Base-by-base conservation (phyloP, 2,797 vertebrate genomes). In the Phataginus tetradactyla region DNA sequence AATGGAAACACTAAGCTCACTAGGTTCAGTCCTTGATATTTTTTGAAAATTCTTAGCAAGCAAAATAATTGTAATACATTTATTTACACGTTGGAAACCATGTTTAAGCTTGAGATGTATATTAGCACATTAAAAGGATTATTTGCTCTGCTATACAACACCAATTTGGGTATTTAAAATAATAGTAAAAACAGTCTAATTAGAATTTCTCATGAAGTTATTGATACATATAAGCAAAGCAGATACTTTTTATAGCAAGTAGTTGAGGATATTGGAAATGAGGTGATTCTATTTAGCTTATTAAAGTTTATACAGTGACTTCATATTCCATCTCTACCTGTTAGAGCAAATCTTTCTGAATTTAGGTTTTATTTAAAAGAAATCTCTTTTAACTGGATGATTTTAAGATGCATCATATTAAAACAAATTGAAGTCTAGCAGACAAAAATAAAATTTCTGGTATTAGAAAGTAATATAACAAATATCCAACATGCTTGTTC, bases 1-100 rank as follows among this genome's bases (percentile, higher is more conserved):
- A 95, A 96, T 96, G 97, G 94, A 97, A 97, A 97, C 86, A 87
- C 39, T 53, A 97, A 88, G 77, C 77, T 97, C 92, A 96, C 7
- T 81, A 64, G 55, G 51, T 94, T 94, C 92, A 93, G 53, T 92
- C 95, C 93, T 90, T 84, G 92, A 39, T 64, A 32, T 39, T 97
- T 97, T 98, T 95, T 97, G 55, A 97, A 80, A 93, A 80, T 69
- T 94, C 80, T 97, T 97, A 97, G 23, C 5, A 95, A 51, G 15
- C 90, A 87, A 68, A 68, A 81, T 96, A 86, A 63, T 97, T 98
- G 97, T 90, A 66, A 68, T 42, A 91, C 12, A 96, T 63, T 90
- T 96, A 97, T 96, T 95, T 97, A 95, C 83, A 98, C 45, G 78
- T 96, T 96, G 74, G 83, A 96, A 81, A 96, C 34, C 64, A 97